Percentiles rank a stretch among this genome's conserved stretches.
phyloP scores from a whole-genome alignment of 2,888 invertebrate species.

The Scaptomyza caliginosa region DNA sequence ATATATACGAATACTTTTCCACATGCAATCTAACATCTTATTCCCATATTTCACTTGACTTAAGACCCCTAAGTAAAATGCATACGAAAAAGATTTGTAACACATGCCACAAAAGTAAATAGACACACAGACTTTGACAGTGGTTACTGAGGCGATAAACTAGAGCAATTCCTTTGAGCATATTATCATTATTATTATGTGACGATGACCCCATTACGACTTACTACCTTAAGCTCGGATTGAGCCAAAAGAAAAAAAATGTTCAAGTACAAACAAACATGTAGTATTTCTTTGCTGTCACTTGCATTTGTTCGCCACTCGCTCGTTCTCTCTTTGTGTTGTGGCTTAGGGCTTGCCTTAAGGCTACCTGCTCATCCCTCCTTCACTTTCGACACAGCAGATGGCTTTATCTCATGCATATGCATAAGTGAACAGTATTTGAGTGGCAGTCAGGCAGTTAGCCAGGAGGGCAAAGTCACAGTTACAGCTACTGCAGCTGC shows the following conservation, averaged over 20 bases:
- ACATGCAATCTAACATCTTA: background rate
- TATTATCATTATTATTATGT: constrained; percentile 36
- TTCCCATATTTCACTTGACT: background rate
- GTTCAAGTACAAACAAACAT: background rate
- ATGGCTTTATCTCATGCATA: constrained; percentile 44
- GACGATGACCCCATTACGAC: constrained; percentile 19
- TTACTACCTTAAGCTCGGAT: constrained; percentile 22
- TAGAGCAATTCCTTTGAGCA: constrained; percentile 35
- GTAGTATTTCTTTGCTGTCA: constrained; percentile 43
- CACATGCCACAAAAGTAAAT: background rate
- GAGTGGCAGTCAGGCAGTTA: constrained; percentile 14
- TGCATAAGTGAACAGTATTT: constrained; percentile 51
- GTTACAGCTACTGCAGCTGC: constrained; percentile 12
- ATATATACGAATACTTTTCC: too few relatives aligned
- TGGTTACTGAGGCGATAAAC: constrained; percentile 5
- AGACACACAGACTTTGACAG: background rate
- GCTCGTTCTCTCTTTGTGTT: constrained; percentile 2
- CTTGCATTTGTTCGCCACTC: constrained; percentile 22
- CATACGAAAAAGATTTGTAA: background rate
- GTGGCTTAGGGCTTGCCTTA: constrained; percentile 1
- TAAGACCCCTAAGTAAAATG: background rate
- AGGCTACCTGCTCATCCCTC: background rate
- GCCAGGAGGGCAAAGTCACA: background rate
- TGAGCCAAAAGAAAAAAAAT: constrained; percentile 2
- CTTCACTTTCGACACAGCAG: background rate